A percentile compares a stretch with the other conserved stretches of the same genome.
Conservation (phyloP, 2,113 vertebrate species). For the Scartelaos histophorus region DNA sequence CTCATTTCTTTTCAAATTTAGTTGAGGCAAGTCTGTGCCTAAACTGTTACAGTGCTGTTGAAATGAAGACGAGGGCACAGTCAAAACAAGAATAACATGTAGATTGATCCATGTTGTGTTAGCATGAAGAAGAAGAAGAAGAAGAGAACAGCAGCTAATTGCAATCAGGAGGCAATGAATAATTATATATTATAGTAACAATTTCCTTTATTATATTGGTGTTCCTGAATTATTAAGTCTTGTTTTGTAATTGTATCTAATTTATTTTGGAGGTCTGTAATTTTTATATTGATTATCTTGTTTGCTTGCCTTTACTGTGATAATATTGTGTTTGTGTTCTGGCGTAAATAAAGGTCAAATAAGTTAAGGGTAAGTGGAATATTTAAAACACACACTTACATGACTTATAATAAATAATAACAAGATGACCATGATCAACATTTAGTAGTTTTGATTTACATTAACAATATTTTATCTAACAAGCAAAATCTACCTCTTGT, state of each 20-base stretch:
- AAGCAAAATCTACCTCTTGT: too few relatives aligned
- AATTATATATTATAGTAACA: background rate
- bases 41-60: background rate
- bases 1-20: background rate
- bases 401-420: too few relatives aligned
- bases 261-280: background rate
- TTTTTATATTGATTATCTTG: conserved; percentile 1
- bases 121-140: background rate
- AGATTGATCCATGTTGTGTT: background rate
- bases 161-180: background rate
- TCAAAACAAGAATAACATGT: background rate
- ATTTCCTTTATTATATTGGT: background rate
- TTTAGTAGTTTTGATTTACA: too few relatives aligned
- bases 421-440: too few relatives aligned
- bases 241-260: background rate
- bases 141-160: background rate
- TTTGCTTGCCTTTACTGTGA: background rate
- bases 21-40: background rate
- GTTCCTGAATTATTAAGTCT: background rate
- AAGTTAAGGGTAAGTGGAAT: background rate
- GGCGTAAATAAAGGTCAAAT: conserved; percentile 29
- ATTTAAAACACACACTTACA: background rate
- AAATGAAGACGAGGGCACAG: background rate
- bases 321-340: conserved; percentile 13
- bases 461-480: too few relatives aligned